phyloP scores from a whole-genome alignment of 2,113 vertebrate genomes.

The Tringa solitaria region DNA sequence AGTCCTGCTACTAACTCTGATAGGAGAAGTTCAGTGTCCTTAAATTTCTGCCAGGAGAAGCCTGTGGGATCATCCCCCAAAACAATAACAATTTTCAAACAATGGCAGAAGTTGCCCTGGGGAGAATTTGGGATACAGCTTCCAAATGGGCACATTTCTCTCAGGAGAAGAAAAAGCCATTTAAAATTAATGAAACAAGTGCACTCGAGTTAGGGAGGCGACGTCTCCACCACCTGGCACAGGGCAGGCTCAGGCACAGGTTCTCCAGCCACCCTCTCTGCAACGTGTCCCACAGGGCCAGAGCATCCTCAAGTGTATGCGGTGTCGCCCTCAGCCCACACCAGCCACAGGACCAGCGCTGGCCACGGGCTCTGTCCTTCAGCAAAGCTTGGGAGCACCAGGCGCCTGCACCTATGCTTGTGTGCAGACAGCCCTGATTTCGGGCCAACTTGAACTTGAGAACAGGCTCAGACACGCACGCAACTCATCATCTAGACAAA shows the following conservation, averaged over 20 bases:
- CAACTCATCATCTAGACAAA: slow-evolving; percentile 17
- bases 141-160: background rate
- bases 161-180: background rate
- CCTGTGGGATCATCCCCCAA: background rate
- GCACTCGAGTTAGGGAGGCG: background rate
- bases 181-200: background rate
- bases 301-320: background rate
- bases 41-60: background rate
- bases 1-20: background rate
- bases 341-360: background rate
- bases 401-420: background rate
- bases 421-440: rapidly evolving
- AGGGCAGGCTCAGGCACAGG: rapidly evolving
- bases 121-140: background rate
- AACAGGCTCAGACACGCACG: background rate
- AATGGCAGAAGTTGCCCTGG: background rate
- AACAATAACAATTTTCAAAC: background rate
- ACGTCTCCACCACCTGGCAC: rapidly evolving
- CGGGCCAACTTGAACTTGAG: background rate
- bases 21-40: background rate
- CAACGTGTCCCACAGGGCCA: background rate
- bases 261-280: background rate
- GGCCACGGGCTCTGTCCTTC: background rate
- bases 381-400: background rate
- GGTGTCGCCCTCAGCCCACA: rapidly evolving